Base-by-base conservation (phyloP, 1,140 invertebrate genomes). In the Tyrophagus putrescentiae region DNA sequence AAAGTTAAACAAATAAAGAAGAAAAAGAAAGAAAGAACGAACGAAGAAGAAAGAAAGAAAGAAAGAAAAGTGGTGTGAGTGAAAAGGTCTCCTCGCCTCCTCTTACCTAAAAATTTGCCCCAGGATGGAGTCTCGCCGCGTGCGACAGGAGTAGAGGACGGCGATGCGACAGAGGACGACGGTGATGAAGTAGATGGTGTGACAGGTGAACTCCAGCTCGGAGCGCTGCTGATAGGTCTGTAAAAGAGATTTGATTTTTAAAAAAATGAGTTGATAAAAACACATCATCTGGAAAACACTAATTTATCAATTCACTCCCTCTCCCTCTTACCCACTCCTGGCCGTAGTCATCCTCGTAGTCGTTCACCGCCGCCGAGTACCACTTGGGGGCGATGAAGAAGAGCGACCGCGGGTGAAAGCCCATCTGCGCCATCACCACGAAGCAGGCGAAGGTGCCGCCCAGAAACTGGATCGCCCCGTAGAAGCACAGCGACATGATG, bases 91-190 rank as follows among this genome's bases (percentile, higher is more conserved):
- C n/a, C n/a, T n/a, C n/a, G n/a, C n/a, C n/a, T n/a, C n/a, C n/a
- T n/a, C n/a, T 62, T 48, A 48, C 45, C 45, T 48, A 79, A 82
- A 80, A 69, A 79, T 78, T 68, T 83, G 79, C 60, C 79, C 77
- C 59, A 82, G 68, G 54, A 83, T 72, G 4, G 79, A 80, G 62
- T 80, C 77, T 60, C 77, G 72, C 42, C 81, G 70, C 7, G 81
- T 83, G 66, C 82, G 83, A 66, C 78, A 81, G 65, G 82, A 79
- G 63, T 82, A 77, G 60, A 82, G 68, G 74, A 83, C 80, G 64
- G 80, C 77, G 80, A 80, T 82, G 70, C 82, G 81, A 27, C 80
- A 79, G 62, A 82, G 70, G 9, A 83, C 80, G 67, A 83, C 82
- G n/a, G 79, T 72, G 13, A 80, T 73, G 65, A 82, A 82, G 70